Evolutionary conservation across 2,888 invertebrate species (phyloP).

Genomic region (Callimorpha dominula): DNA sequence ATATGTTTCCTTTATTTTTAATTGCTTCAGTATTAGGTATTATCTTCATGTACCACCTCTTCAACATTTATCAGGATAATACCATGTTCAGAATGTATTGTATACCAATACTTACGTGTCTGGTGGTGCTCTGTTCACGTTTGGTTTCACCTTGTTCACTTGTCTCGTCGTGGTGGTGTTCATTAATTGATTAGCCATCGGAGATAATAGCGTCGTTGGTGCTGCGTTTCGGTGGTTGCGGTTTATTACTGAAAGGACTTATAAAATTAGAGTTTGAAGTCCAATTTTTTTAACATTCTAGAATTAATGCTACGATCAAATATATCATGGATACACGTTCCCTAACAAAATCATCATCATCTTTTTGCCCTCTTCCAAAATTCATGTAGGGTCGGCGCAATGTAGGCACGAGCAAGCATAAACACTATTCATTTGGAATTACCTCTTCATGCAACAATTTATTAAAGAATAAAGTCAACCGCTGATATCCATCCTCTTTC

Average conservation of each 20-base stretch:
- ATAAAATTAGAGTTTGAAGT: neutral
- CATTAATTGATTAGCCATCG: constrained; percentile 89
- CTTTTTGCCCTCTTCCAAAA: no score
- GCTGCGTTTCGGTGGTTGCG: constrained; percentile 92
- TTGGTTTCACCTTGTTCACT: constrained; percentile 96
- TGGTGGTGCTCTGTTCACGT: constrained; percentile 91
- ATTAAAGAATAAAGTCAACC: no score
- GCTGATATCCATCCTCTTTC: no score
- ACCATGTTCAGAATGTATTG: constrained; percentile 12
- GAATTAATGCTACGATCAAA: neutral
- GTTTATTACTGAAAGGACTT: constrained; percentile 89
- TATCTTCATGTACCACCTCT: constrained; percentile 40
- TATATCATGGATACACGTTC: no score
- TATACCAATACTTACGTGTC: constrained; percentile 87
- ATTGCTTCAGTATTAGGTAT: neutral
- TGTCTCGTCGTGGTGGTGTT: constrained; percentile 93
- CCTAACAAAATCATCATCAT: no score
- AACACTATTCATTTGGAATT: no score
- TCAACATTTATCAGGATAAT: constrained; percentile 31
- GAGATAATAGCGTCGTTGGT: constrained; percentile 88
- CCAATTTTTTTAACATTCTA: neutral
- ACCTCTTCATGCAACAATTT: no score
- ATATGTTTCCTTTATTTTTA: neutral
- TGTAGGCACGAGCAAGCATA: no score
- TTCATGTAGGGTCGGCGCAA: no score